Evolutionary conservation across 2,888 invertebrate genomes (phyloP).

Genomic region (Drosophila meridionalis): DNA sequence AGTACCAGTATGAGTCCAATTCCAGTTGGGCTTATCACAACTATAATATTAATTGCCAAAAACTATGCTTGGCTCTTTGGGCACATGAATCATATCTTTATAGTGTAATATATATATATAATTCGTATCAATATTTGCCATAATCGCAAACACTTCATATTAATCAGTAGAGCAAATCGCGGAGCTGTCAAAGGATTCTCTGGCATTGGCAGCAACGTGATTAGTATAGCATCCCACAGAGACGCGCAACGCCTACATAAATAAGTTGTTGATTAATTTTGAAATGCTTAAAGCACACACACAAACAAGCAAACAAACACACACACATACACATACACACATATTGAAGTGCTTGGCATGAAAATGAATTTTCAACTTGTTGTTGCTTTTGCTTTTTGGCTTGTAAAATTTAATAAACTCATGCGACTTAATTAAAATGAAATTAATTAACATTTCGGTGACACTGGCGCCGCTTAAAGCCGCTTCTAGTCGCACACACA

Average conservation of each 20-base stretch:
- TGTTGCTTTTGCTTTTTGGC: slow-evolving; percentile 25
- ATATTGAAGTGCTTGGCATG: not conserved
- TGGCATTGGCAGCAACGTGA: slow-evolving; percentile 29
- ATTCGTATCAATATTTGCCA: too few species aligned
- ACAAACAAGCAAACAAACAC: not conserved
- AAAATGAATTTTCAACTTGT: slow-evolving; percentile 22
- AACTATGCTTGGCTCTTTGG: not conserved
- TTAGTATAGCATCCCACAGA: slow-evolving; percentile 11
- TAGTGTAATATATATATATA: too few species aligned
- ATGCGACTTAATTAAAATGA: slow-evolving; percentile 65
- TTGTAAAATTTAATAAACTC: slow-evolving; percentile 58
- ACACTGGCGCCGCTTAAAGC: slow-evolving; percentile 38
- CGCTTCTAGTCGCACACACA: not conserved
- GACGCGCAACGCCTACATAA: slow-evolving; percentile 48
- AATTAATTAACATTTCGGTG: slow-evolving; percentile 66
- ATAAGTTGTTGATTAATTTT: slow-evolving; percentile 73
- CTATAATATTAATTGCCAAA: slow-evolving; percentile 15
- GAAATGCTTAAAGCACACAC: slow-evolving; percentile 42
- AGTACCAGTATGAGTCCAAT: not conserved
- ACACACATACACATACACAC: not conserved
- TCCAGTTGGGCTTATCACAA: not conserved
- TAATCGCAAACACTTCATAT: not conserved
- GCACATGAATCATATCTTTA: not conserved
- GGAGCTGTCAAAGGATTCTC: slow-evolving; percentile 14
- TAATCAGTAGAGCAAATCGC: not conserved